Base-by-base conservation (phyloP, 2,888 invertebrate species). In the Nineta flava region DNA sequence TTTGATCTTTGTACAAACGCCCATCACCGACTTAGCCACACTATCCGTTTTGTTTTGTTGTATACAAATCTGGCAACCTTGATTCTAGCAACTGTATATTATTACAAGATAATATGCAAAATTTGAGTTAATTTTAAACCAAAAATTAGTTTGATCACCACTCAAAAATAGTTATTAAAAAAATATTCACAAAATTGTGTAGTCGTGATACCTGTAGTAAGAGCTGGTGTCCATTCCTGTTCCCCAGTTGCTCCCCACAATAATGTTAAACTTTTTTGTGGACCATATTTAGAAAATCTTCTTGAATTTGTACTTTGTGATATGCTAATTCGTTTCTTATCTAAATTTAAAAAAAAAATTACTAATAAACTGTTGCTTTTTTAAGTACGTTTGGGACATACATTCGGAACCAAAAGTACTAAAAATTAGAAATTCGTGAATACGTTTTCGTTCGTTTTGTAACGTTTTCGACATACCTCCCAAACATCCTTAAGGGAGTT, bases 161-260 rank as follows among this genome's bases (percentile, higher is more conserved):
- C 26, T 26, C 17, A 16, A 41, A n/a, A 9, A n/a, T 41, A 15
- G 15, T 41, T 15, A 41, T 41, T n/a, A n/a, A n/a, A 41, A 16
- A 41, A 16, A n/a, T 41, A 41, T 16, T 16, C 41, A 16, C 16
- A 10, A 16, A 15, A 16, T 41, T 16, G 15, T 16, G 15, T 41
- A 41, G 13, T 13, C 41, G 15, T 41, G 62, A 59, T 69, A 91
- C 94, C 94, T 70, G 94, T 95, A 3, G 93, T 94, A 52, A 94
- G 74, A 26, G 91, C 92, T 0, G 94, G 93, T 2, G 93, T 93
- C 95, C 95, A 95, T 65, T 94, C 93, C 65, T 95, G 94, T 65
- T 95, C 94, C 35, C 94, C 94, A 0, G 94, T 94, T 3, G 91
- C 91, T 19, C 94, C 94, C 93, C 94, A 94, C 45, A 91, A 71